Conservation (phyloP, 2,797 vertebrate genomes). For the Neomorphus geoffroyi region DNA sequence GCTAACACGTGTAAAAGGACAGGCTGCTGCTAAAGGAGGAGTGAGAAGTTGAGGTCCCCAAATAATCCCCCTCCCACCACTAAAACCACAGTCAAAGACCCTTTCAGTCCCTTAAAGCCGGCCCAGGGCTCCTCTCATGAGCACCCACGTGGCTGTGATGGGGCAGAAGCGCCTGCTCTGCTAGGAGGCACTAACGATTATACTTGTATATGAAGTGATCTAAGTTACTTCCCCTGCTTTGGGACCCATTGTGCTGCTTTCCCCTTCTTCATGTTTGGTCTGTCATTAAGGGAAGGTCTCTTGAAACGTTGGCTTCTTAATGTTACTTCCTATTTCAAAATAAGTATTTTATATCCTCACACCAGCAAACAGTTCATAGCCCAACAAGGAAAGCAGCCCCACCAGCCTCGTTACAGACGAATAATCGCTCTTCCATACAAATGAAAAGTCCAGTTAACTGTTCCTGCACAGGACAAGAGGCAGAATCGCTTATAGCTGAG, state of each 20-base stretch:
- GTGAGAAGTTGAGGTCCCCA: not conserved
- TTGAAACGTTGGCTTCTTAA: not conserved
- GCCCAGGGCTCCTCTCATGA: not conserved
- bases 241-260: not conserved
- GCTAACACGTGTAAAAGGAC: not conserved
- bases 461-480: not conserved
- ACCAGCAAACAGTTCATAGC: accelerated
- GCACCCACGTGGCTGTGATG: not conserved
- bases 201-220: not conserved
- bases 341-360: not conserved
- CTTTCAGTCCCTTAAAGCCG: not conserved
- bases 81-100: not conserved
- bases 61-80: not conserved
- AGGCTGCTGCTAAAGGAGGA: not conserved
- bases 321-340: not conserved
- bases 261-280: not conserved
- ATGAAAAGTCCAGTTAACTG: not conserved
- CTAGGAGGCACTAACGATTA: not conserved
- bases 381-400: not conserved
- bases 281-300: not conserved
- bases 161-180: not conserved
- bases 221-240: not conserved
- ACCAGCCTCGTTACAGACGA: not conserved
- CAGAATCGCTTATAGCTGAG: not conserved
- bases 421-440: not conserved